Evolutionary conservation across 1,140 invertebrate genomes (phyloP).

Genomic region (Lucilia cuprina): DNA sequence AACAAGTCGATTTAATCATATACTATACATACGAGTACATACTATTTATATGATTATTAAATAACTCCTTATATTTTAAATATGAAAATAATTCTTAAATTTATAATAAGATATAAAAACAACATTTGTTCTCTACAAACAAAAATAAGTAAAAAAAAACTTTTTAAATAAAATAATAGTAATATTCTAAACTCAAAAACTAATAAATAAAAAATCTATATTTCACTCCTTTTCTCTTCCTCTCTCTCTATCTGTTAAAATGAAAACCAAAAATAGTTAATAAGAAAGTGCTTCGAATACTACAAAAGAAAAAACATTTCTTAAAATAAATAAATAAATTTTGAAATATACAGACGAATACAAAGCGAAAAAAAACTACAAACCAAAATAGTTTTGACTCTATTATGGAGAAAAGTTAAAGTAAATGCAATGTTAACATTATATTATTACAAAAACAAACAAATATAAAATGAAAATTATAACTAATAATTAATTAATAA

Average conservation of each 20-base stretch:
- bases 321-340: not conserved
- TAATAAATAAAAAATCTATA: not conserved
- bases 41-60: slow-evolving; percentile 13
- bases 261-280: not conserved
- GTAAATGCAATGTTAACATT: slow-evolving; percentile 34
- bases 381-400: slow-evolving; percentile 1
- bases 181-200: not conserved
- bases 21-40: not conserved
- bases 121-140: slow-evolving; percentile 32
- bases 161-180: not conserved
- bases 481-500: not conserved
- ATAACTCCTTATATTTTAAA: slow-evolving; percentile 26
- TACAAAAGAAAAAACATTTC: not conserved
- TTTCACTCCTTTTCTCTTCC: not conserved
- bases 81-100: slow-evolving; percentile 19
- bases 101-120: slow-evolving; percentile 21
- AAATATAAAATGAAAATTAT: not conserved
- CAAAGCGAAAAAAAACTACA: not conserved
- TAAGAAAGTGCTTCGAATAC: not conserved
- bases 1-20: not conserved
- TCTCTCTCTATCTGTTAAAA: not conserved
- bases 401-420: slow-evolving; percentile 27
- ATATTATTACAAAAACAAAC: not conserved
- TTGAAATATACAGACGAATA: not conserved
- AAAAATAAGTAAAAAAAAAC: not conserved